Evolutionary conservation across 2,113 vertebrate species (phyloP), one percentile per base, ranked within the genome.

Genomic region (Cervus canadensis): DNA sequence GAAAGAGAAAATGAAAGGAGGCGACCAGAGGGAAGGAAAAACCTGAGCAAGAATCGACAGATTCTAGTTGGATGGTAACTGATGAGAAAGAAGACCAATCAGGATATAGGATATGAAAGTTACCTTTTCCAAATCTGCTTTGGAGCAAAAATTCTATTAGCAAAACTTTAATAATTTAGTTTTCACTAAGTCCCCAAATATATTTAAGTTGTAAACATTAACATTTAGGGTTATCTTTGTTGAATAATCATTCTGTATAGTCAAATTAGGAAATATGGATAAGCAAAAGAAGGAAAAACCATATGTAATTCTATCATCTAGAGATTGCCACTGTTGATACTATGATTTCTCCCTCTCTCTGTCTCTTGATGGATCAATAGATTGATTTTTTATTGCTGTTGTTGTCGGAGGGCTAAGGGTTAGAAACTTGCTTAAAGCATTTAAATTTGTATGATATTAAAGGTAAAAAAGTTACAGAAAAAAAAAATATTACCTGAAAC

Each of bases 361-460:
- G 28, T 87, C 21, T 8, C 19, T 21, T 19, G 11, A 3, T 59
- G 4, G 15, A 25, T 88, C 23, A 36, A 83, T 57, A 13, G 8
- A 26, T 28, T 6, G 8, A 45, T 50, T 60, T 52, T 71, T 71
- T 36, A 10, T 16, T 48, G 1, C 56, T 79, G 50, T 52, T 28
- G 19, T 57, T 67, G 48, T 60, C 21, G 7, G 11, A 84, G 6
- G 17, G 11, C 8, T 40, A 33, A 91, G 33, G 4, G 12, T 90
- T 94, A 90, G 28, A 92, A 60, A 92, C 33, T 45, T 94, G n/a
- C 3, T 96, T 25, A 43, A 92, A 92, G 67, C 71, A 8, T 48
- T 86, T 74, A 87, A 78, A 87, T 40, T 17, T 95, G 1, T 59
- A 76, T 6, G 43, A 57, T 45, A 91, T 13, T 87, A 86, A 79